Percentiles rank a stretch among this genome's conserved stretches.
Conservation (phyloP, 1,140 invertebrate genomes). For the Homalodisca vitripennis region DNA sequence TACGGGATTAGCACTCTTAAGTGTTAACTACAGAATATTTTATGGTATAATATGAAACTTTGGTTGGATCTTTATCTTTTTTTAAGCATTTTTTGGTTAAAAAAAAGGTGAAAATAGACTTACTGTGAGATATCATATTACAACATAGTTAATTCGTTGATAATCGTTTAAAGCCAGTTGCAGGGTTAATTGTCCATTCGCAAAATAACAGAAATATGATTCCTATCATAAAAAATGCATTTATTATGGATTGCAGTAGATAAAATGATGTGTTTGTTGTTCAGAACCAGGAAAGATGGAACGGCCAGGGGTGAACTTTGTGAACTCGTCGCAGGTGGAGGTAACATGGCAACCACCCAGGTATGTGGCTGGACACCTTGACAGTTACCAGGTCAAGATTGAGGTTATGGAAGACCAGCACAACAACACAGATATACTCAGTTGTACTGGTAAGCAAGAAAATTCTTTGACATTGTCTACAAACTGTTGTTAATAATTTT, state of each 20-base stretch:
- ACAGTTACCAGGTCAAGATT: conserved; percentile 55
- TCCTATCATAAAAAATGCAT: not conserved
- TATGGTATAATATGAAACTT: too few relatives aligned
- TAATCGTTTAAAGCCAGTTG: too few relatives aligned
- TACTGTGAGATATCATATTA: too few relatives aligned
- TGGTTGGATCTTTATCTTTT: too few relatives aligned
- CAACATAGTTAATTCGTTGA: too few relatives aligned
- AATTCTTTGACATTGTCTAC: not conserved
- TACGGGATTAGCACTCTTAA: too few relatives aligned
- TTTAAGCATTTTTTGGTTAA: too few relatives aligned
- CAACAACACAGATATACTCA: conserved; percentile 45
- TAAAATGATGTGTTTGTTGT: conserved; percentile 21
- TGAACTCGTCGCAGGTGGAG: conserved; percentile 51
- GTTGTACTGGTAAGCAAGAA: conserved; percentile 25
- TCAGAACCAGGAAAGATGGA: conserved; percentile 35
- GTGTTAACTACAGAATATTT: too few relatives aligned
- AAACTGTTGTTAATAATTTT: too few relatives aligned
- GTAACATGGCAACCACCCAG: conserved; percentile 60
- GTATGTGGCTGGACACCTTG: conserved; percentile 59
- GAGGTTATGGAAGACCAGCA: conserved; percentile 43
- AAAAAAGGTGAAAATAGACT: too few relatives aligned
- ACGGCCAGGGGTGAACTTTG: conserved; percentile 30
- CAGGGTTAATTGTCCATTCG: too few relatives aligned
- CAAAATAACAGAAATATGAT: too few relatives aligned
- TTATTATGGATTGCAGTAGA: not conserved